phyloP scores from a whole-genome alignment of 2,113 vertebrate species.

The Tachuris rubrigastra region DNA sequence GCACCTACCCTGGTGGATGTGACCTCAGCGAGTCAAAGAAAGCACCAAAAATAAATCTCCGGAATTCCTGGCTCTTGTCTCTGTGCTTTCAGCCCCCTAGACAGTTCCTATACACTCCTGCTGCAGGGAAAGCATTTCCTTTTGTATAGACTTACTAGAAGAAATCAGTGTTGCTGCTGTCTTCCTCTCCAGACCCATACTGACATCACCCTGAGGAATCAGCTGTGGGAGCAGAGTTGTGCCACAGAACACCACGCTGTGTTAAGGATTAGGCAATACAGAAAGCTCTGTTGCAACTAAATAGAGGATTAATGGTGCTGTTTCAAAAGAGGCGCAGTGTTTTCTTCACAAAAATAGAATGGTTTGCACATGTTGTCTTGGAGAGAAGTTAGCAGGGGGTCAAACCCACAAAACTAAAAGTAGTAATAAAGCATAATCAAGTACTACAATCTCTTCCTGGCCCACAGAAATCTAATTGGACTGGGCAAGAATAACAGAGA shows the following conservation, averaged over 20 bases:
- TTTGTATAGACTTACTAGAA: not conserved
- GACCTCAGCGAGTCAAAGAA: not conserved
- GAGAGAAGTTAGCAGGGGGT: not conserved
- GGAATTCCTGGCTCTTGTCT: not conserved
- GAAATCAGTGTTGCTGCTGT: not conserved
- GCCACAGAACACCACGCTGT: not conserved
- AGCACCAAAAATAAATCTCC: not conserved
- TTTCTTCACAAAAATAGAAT: not conserved
- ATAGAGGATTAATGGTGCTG: not conserved
- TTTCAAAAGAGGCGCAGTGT: not conserved
- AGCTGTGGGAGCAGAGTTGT: not conserved
- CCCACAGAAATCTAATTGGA: not conserved
- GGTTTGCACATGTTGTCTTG: not conserved
- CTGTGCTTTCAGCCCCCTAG: not conserved
- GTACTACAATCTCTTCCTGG: not conserved
- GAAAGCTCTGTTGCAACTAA: not conserved
- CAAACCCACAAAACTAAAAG: not conserved
- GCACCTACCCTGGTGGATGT: not conserved
- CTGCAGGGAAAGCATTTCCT: not conserved
- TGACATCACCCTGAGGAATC: not conserved
- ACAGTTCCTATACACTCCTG: not conserved
- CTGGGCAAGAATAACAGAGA: not conserved
- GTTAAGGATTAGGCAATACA: not conserved
- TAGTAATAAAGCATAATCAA: not conserved
- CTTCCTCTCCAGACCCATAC: not conserved